Base-by-base conservation (phyloP, 2,888 invertebrate species). In the Hyppa rectilinea region DNA sequence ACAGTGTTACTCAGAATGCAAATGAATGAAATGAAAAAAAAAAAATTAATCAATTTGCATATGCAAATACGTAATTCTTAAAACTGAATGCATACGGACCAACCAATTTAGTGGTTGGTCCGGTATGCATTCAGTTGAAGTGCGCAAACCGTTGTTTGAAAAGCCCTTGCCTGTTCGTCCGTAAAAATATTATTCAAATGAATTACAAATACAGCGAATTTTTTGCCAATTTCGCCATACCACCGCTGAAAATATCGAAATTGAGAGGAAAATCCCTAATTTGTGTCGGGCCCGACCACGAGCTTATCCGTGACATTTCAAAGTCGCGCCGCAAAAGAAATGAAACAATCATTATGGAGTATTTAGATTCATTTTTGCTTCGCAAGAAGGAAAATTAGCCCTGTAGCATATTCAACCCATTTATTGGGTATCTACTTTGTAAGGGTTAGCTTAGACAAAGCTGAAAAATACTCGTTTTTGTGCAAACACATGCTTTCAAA, bases 221-320 rank as follows among this genome's bases (percentile, higher is more conserved):
- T 58, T 65, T 67, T n/a, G 6, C 14, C 36, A 47, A 49, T 62
- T 65, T 61, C 50, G 52, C 31, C 36, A 31, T 62, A 34, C 9
- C 70, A 31, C 36, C 52, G 36, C 31, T 59, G n/a, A 53, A 67
- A 75, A 80, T 75, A 70, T 67, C 49, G 58, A 55, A 80, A 67
- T n/a, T 68, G 60, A 71, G 49, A 65, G 59, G 43, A 79, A 76
- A 65, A 68, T 52, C 55, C 61, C 52, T 68, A 76, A 71, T 76
- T 81, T 79, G 67, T 66, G 63, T 71, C 65, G 36, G 5, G 26
- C 9, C 55, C 52, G 50, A 53, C 63, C 38, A 36, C 49, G 53
- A 60, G 52, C 45, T 68, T 63, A 60, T 55, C 59, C 53, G 49
- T 75, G 68, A 75, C 80, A 71, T 60, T 56, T 36, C 50, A 60